Conservation (phyloP, 2,797 vertebrate genomes). For the Chelonia mydas region DNA sequence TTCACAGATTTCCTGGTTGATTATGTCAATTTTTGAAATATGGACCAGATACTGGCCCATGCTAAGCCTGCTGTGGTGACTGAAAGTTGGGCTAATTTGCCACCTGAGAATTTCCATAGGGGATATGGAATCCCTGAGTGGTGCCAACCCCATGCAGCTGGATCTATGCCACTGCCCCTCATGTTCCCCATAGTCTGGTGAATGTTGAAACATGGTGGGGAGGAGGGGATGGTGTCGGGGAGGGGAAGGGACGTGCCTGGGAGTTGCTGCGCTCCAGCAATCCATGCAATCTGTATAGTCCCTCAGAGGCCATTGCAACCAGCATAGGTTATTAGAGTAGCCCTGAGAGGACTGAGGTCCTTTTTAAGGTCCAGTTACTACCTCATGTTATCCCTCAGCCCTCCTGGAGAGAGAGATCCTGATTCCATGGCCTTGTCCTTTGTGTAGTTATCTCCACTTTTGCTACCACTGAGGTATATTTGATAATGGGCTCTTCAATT, state of each 20-base stretch:
- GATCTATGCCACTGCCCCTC: neutral
- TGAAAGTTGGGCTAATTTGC: conserved; percentile 3
- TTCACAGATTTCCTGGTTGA: neutral
- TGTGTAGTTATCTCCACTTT: conserved; percentile 7
- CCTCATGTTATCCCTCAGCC: conserved; percentile 11
- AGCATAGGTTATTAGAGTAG: neutral
- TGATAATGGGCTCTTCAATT: neutral
- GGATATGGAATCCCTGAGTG: neutral
- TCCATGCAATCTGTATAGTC: neutral
- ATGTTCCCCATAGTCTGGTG: neutral
- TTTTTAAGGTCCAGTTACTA: conserved; percentile 14
- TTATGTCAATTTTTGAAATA: neutral
- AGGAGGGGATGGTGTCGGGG: neutral
- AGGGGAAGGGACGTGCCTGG: neutral
- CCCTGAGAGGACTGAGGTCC: conserved; percentile 18
- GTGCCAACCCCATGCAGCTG: neutral
- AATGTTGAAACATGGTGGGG: neutral
- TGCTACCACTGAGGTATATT: neutral
- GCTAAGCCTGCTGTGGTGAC: neutral
- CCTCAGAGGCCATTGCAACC: neutral
- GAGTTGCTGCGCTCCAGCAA: neutral
- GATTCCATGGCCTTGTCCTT: neutral
- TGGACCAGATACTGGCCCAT: neutral
- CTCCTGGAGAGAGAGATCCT: neutral
- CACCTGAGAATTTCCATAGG: neutral